These are phyloP conservation scores for Microchrysa polita DNA, from an alignment of 2,888 invertebrate species.

Conservation along the genomic window DNA sequence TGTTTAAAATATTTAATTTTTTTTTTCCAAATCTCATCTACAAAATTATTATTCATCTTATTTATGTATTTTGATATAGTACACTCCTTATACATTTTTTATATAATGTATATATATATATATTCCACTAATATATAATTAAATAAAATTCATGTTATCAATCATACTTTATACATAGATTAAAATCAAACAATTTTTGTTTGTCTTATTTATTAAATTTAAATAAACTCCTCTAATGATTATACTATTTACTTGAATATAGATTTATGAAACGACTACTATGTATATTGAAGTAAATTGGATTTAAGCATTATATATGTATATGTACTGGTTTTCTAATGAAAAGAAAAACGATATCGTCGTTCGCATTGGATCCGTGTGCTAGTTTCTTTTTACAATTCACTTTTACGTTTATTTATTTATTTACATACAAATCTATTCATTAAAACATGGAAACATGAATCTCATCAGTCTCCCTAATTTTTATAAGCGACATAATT, in stretches of 20 bases:
- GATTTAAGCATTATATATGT: neutral
- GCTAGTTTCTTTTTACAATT: neutral
- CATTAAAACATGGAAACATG: neutral
- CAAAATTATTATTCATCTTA: slow-evolving; percentile 35
- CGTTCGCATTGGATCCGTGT: neutral
- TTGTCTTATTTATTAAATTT: too few relatives aligned
- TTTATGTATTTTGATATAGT: slow-evolving; percentile 28
- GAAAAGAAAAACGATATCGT: too few relatives aligned
- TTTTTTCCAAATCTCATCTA: slow-evolving; percentile 41
- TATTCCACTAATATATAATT: neutral
- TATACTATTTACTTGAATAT: neutral
- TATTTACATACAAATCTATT: neutral
- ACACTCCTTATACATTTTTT: slow-evolving; percentile 38
- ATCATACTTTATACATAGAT: slow-evolving; percentile 15
- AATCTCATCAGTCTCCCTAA: too few relatives aligned
- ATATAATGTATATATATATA: slow-evolving; percentile 13
- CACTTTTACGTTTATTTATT: neutral
- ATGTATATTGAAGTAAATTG: neutral
- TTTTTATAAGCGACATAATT: neutral
- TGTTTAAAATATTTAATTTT: slow-evolving; percentile 6
- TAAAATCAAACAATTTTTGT: slow-evolving; percentile 7
- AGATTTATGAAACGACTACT: neutral
- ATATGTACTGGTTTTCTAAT: neutral
- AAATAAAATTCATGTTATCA: slow-evolving; percentile 17
- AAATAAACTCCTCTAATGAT: neutral